Evolutionary conservation across 2,888 invertebrate genomes (phyloP), one percentile per base, ranked within the genome.

Genomic region (Mellilla xanthometata): DNA sequence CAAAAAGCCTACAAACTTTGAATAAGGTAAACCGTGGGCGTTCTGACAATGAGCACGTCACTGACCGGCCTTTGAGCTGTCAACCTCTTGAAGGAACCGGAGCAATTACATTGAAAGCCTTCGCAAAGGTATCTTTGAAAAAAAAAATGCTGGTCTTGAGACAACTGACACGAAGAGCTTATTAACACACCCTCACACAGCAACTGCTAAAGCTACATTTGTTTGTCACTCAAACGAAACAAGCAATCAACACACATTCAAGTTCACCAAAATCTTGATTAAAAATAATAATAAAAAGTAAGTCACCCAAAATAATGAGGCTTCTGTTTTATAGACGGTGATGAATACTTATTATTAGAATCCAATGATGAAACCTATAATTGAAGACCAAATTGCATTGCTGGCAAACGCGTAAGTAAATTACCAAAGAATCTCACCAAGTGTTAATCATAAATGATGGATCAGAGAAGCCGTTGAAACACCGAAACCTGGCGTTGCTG

Each of bases 61-160:
- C 68, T 58, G 76, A 62, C 73, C 72, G 77, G 68, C 86, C 86
- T 89, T 89, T 89, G 86, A 89, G 85, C 82, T 89, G 88, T 89
- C 89, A 88, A 74, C 51, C 69, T 60, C 76, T 81, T 85, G 83
- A 88, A 88, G 85, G 68, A 85, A 87, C 81, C 84, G 76, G 87
- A 86, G 87, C 88, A 88, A 89, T 88, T 89, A 88, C 83, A 87
- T 84, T 84, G 87, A 84, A 87, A 86, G 78, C 77, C 76, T 76
- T 72, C 69, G 80, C 85, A 80, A 77, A 73, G 83, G 80, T 87
- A 83, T 86, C 84, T 76, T 73, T 65, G 81, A 76, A 87, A 86
- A 84, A 84, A 84, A 86, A 80, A 82, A 82, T 81, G 71, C 78
- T 68, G 78, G 69, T 72, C 72, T 74, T 77, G 77, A 75, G 65